These are phyloP conservation scores for Meiosimyza platycephala DNA, from an alignment of 2,888 invertebrate genomes.

Conservation along the genomic window DNA sequence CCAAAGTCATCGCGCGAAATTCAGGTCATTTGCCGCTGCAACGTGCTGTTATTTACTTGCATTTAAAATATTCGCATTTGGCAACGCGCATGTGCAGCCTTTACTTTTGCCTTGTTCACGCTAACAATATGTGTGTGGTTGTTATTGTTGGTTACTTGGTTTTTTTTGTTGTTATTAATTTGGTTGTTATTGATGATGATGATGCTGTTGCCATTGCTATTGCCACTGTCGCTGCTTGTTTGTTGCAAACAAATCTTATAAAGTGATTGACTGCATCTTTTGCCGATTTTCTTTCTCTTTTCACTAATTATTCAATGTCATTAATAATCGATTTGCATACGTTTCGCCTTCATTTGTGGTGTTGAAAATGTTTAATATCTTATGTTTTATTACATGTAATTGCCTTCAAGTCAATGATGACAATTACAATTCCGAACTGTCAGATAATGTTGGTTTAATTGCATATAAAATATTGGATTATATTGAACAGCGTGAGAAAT, in stretches of 20 bases:
- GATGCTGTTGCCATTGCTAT: conserved; percentile 8
- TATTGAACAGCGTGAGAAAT: conserved; percentile 6
- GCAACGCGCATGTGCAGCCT: background rate
- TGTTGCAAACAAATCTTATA: background rate
- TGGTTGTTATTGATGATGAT: background rate
- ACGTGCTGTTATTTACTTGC: too few species aligned
- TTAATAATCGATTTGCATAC: conserved; percentile 61
- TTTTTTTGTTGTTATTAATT: background rate
- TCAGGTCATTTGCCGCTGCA: conserved; percentile 25
- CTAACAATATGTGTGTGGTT: too few species aligned
- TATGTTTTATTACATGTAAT: background rate
- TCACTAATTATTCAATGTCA: conserved; percentile 55
- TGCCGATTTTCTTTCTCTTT: background rate
- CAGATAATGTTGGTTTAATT: background rate
- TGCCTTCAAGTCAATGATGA: background rate
- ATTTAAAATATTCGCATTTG: background rate
- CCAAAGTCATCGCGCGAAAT: conserved; percentile 8
- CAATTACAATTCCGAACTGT: too few species aligned
- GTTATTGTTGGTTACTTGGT: background rate
- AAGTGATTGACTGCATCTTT: conserved; percentile 8
- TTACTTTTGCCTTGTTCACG: conserved; percentile 9
- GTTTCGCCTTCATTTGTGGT: conserved; percentile 4
- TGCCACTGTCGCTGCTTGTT: conserved; percentile 1
- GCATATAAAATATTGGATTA: background rate
- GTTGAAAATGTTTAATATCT: background rate